Conservation (phyloP, 2,113 vertebrate genomes). For the Saccopteryx leptura region DNA sequence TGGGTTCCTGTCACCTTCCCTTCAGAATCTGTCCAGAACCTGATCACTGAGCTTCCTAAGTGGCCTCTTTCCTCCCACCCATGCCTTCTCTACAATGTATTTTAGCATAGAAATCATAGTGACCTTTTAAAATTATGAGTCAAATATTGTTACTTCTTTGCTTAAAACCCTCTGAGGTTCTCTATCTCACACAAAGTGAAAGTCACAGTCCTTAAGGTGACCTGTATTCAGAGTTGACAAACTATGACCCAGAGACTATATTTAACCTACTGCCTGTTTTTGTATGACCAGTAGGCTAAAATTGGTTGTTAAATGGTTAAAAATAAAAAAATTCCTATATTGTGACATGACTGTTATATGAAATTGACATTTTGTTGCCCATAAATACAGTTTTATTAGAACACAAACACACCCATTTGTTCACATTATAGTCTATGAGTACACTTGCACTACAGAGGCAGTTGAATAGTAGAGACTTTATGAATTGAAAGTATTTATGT, state of each 20-base stretch:
- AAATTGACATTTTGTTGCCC: slow-evolving; percentile 40
- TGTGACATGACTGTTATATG: slow-evolving; percentile 23
- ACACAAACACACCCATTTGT: background rate
- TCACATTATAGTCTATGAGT: background rate
- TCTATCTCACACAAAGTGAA: slow-evolving; percentile 1
- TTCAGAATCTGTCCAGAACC: background rate
- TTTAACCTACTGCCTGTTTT: slow-evolving; percentile 13
- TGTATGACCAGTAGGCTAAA: background rate
- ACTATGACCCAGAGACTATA: background rate
- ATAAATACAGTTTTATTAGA: slow-evolving; percentile 42
- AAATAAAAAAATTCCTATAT: background rate
- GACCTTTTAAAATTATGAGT: background rate
- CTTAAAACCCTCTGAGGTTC: background rate
- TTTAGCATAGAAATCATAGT: slow-evolving; percentile 15
- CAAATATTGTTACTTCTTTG: background rate
- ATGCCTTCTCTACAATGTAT: background rate
- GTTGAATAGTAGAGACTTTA: background rate
- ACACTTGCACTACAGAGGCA: background rate
- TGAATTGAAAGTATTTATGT: background rate
- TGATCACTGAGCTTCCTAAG: background rate
- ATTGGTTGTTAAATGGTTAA: slow-evolving; percentile 3
- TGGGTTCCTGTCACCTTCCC: background rate
- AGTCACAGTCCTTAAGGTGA: background rate
- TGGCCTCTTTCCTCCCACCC: background rate
- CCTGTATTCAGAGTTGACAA: background rate